A percentile compares a stretch with the other conserved stretches of the same genome.
phyloP scores from a whole-genome alignment of 2,113 vertebrate genomes.

The Suncus etruscus region DNA sequence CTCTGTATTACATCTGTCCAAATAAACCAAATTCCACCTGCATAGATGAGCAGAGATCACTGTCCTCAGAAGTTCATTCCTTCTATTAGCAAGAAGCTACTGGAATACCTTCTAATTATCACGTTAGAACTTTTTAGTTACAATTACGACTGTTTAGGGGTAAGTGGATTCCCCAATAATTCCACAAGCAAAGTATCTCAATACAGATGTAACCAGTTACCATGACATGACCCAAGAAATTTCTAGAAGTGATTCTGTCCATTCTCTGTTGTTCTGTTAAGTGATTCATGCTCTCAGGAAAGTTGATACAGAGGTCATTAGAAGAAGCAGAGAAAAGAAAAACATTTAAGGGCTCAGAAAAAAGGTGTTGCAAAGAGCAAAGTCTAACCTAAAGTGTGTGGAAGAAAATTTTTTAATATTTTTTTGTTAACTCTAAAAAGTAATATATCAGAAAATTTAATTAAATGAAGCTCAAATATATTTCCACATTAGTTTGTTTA shows the following conservation, averaged over 20 bases:
- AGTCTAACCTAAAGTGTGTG: not conserved
- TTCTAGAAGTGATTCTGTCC: too few species aligned
- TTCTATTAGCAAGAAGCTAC: not conserved
- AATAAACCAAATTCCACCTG: not conserved
- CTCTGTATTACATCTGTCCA: not conserved
- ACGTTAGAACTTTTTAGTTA: not conserved
- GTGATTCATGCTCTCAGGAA: not conserved
- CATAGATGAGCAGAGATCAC: not conserved
- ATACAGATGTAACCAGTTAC: not conserved
- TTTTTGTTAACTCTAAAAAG: not conserved
- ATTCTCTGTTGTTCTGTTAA: not conserved
- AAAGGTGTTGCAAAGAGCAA: not conserved
- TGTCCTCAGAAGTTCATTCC: not conserved
- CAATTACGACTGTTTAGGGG: not conserved
- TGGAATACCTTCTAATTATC: not conserved
- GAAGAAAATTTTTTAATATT: slow-evolving; percentile 10
- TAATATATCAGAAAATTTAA: not conserved
- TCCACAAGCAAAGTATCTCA: not conserved
- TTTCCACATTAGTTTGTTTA: not conserved
- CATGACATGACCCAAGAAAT: too few species aligned
- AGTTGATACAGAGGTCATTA: not conserved
- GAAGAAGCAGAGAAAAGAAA: not conserved
- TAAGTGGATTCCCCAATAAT: not conserved
- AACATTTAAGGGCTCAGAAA: not conserved
- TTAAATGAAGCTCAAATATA: slow-evolving; percentile 35